Base-by-base conservation (phyloP, 2,888 invertebrate genomes). In the Cephus spinipes region DNA sequence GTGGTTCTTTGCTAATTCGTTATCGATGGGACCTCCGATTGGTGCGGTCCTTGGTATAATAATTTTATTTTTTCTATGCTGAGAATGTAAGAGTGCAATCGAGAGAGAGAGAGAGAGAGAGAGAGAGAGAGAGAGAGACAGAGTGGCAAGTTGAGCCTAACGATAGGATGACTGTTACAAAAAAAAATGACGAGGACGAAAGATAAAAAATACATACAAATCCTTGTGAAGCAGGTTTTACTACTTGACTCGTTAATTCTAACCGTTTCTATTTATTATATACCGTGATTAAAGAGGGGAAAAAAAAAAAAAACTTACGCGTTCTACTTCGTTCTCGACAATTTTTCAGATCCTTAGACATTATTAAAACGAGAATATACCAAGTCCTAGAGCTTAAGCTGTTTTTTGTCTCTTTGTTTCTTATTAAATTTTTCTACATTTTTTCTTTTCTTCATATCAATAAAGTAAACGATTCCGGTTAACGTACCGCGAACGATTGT, bases 401-500 rank as follows among this genome's bases (percentile, higher is more conserved):
- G 9, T 55, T 55, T 55, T 40, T 23, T 9, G 55, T 23, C 23
- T 15, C 23, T 23, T 55, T 2, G 6, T 40, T 15, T 2, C 23
- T 55, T 23, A 23, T 55, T 0, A 55, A 55, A 55, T 23, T 40
- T 55, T 0, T 55, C 23, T 2, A 9, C 6, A 55, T 36, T 36
- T 15, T 23, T 23, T 15, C 1, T 23, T 9, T 40, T 32, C 2
- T 55, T 55, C 55, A 23, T 55, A 55, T 55, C 55, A 55, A 79
- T 81, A 76, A 79, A 77, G n/a, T 77, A 79, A 78, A 76, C 79
- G 81, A 76, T 77, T 23, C 55, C 55, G 76, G 73, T 80, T 79
- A 77, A 77, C 74, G 77, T 77, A 76, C 83, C 87, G 82, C 84
- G 87, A 86, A 81, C 81, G 86, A 83, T 86, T 89, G 89, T 89